Evolutionary conservation across 2,797 vertebrate genomes (phyloP).

Genomic region (Danio jaintianensis): DNA sequence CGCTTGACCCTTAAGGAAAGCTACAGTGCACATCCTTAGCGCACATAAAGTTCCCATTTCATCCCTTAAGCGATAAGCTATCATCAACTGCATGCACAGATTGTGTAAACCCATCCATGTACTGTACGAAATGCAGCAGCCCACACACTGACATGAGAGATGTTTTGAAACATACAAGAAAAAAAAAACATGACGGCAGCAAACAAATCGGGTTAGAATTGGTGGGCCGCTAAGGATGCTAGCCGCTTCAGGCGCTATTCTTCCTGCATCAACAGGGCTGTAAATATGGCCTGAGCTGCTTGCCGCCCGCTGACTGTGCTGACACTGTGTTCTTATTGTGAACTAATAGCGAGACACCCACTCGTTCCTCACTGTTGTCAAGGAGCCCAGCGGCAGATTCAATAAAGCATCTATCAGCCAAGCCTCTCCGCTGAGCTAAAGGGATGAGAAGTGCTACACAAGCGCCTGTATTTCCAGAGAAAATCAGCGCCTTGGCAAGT

Average conservation of each 20-base stretch:
- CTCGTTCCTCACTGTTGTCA: slow-evolving; percentile 50
- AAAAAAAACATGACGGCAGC: not conserved
- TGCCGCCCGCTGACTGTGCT: slow-evolving; percentile 52
- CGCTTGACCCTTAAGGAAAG: not conserved
- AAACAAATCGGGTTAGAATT: slow-evolving; percentile 22
- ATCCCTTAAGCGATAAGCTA: not conserved
- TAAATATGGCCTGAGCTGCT: slow-evolving; percentile 46
- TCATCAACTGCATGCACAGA: not conserved
- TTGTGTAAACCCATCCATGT: slow-evolving; percentile 16
- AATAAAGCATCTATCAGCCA: slow-evolving; percentile 53
- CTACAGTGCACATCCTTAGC: not conserved
- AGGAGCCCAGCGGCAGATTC: slow-evolving; percentile 55
- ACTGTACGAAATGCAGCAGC: slow-evolving; percentile 22
- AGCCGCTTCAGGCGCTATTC: slow-evolving; percentile 25
- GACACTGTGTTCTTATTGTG: slow-evolving; percentile 57
- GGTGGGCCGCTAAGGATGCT: slow-evolving; percentile 36
- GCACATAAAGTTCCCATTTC: not conserved
- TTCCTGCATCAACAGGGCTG: slow-evolving; percentile 31
- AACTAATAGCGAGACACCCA: slow-evolving; percentile 56
- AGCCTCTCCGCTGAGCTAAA: slow-evolving; percentile 40
- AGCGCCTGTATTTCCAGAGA: slow-evolving; percentile 52
- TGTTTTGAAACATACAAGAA: slow-evolving; percentile 10
- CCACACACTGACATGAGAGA: slow-evolving; percentile 42
- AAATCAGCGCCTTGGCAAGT: slow-evolving; percentile 52
- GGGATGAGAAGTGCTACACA: slow-evolving; percentile 42